Conservation (phyloP, 2,797 vertebrate genomes). For the Lepus townsendii region DNA sequence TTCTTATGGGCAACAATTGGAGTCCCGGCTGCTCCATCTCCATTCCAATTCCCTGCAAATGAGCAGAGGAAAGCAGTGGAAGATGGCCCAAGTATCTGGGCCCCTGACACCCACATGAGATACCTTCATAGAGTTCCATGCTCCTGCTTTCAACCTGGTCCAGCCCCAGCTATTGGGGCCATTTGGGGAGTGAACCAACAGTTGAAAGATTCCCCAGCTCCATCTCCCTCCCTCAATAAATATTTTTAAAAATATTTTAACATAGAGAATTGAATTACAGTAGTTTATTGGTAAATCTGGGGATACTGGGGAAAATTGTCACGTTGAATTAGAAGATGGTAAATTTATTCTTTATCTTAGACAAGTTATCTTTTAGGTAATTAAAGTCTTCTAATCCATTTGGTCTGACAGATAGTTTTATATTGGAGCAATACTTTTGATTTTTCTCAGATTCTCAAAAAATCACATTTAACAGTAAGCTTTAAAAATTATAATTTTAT, state of each 20-base stretch:
- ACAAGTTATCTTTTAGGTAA: neutral
- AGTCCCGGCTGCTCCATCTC: too few species aligned
- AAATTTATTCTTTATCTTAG: neutral
- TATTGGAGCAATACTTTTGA: slow-evolving; percentile 11
- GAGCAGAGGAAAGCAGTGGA: too few species aligned
- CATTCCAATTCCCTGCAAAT: too few species aligned
- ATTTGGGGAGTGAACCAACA: too few species aligned
- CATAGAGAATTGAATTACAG: neutral
- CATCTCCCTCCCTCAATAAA: too few species aligned
- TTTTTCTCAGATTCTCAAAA: slow-evolving; percentile 56
- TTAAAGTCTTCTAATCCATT: slow-evolving; percentile 42
- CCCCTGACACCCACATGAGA: too few species aligned
- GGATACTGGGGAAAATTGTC: neutral
- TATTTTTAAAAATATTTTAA: neutral
- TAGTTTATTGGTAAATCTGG: neutral
- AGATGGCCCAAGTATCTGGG: too few species aligned
- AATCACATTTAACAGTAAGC: neutral
- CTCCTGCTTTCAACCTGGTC: too few species aligned
- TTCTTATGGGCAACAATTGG: too few species aligned
- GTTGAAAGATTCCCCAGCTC: too few species aligned
- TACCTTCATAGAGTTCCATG: too few species aligned
- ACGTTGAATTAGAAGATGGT: neutral
- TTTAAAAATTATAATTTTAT: neutral
- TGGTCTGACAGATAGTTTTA: slow-evolving; percentile 20
- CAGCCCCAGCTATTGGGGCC: too few species aligned